Conservation (phyloP, 2,888 invertebrate genomes). For the Trisateles emortualis region DNA sequence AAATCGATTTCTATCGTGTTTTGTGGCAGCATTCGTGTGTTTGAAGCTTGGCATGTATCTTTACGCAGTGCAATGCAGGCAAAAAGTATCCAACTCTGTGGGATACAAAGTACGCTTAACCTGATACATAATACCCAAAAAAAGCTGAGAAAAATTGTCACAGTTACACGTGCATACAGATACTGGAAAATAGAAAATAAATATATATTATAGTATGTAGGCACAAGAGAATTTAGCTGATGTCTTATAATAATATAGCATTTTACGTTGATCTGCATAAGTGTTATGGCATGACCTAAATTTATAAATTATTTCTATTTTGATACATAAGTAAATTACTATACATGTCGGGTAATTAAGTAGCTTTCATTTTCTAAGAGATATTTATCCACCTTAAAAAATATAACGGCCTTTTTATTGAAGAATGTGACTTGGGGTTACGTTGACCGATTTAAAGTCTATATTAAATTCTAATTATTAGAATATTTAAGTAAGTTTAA, state of each 20-base stretch:
- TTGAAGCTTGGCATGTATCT: neutral
- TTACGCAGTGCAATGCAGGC: neutral
- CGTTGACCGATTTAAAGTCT: slow-evolving; percentile 17
- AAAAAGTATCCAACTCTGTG: neutral
- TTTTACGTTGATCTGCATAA: too few relatives aligned
- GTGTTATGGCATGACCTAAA: too few relatives aligned
- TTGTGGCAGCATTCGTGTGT: neutral
- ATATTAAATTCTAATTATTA: slow-evolving; percentile 28
- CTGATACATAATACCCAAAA: neutral
- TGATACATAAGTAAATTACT: too few relatives aligned
- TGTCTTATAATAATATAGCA: too few relatives aligned
- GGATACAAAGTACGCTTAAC: neutral
- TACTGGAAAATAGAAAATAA: too few relatives aligned
- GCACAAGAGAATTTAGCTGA: too few relatives aligned
- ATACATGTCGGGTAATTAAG: too few relatives aligned
- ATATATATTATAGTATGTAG: too few relatives aligned
- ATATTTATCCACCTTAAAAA: neutral
- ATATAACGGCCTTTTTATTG: slow-evolving; percentile 20
- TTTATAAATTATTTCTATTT: too few relatives aligned
- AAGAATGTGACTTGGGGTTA: slow-evolving; percentile 15
- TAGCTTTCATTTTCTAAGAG: neutral
- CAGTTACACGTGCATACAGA: too few relatives aligned
- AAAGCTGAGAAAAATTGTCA: too few relatives aligned
- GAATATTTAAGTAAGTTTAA: slow-evolving; percentile 18
- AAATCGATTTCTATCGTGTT: neutral